Percentiles rank a stretch among this genome's conserved stretches.
Conservation (phyloP, 2,797 vertebrate species). For the Rhodeus uyekii region DNA sequence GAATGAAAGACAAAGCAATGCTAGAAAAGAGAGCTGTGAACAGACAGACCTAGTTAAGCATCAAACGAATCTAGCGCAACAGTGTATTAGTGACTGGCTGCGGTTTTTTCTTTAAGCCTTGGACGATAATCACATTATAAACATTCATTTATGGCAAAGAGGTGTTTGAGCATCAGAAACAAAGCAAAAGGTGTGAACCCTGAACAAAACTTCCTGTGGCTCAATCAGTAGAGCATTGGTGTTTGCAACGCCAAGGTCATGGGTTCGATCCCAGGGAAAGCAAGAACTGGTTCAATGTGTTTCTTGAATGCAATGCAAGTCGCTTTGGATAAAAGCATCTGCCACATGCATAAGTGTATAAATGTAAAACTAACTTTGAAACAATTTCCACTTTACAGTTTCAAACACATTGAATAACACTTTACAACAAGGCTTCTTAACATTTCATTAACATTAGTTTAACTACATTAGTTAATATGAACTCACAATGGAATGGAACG, state of each 20-base stretch:
- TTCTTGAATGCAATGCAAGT: too few relatives aligned
- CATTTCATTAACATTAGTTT: not conserved
- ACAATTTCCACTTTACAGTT: not conserved
- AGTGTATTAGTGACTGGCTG: not conserved
- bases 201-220: too few relatives aligned
- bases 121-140: not conserved
- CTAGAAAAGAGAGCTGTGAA: not conserved
- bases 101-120: not conserved
- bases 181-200: not conserved
- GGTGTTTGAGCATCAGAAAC: not conserved
- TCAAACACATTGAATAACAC: not conserved
- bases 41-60: not conserved
- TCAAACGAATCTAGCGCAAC: not conserved
- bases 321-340: too few relatives aligned
- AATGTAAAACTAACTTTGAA: not conserved
- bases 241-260: too few relatives aligned
- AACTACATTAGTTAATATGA: not conserved
- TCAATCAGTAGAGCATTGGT: too few relatives aligned
- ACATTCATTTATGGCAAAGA: not conserved
- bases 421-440: not conserved
- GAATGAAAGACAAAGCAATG: slow-evolving; percentile 22
- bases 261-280: too few relatives aligned
- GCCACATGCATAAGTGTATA: too few relatives aligned
- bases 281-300: too few relatives aligned
- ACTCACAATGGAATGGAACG: not conserved